Evolutionary conservation across 2,113 vertebrate species (phyloP).

Genomic region (zebrafish (Danio rerio)): DNA sequence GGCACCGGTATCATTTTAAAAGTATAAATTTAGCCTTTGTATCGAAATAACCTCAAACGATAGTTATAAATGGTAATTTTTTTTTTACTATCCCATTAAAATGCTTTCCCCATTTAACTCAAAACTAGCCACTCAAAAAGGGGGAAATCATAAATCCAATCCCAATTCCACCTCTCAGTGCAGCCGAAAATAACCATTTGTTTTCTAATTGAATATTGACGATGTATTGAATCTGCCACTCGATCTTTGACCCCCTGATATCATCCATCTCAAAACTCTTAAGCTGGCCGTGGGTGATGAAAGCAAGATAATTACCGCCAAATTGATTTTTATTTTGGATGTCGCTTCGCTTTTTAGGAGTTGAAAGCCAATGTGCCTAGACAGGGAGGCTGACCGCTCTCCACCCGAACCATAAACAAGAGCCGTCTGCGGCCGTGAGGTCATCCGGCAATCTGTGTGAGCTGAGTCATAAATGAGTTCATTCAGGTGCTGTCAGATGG

Average conservation of each 20-base stretch:
- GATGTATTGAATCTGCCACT: background rate
- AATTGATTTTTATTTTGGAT: slow-evolving; percentile 3
- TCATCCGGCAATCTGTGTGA: slow-evolving; percentile 73
- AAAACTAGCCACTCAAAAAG: too few relatives aligned
- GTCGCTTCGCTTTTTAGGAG: slow-evolving; percentile 9
- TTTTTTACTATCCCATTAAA: too few relatives aligned
- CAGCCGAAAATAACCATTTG: background rate
- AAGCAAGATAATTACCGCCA: background rate
- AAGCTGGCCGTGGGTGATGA: background rate
- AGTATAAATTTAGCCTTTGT: too few relatives aligned
- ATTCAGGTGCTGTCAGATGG: slow-evolving; percentile 66
- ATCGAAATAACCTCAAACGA: too few relatives aligned
- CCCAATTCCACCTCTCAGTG: too few relatives aligned
- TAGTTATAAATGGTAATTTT: too few relatives aligned
- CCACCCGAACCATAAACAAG: slow-evolving; percentile 49
- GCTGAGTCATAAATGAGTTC: slow-evolving; percentile 83
- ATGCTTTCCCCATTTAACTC: too few relatives aligned
- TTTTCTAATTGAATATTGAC: background rate
- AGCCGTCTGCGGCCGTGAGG: slow-evolving; percentile 65
- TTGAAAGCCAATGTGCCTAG: slow-evolving; percentile 25
- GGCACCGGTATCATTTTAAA: too few relatives aligned
- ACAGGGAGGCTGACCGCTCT: slow-evolving; percentile 39
- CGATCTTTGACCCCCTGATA: background rate
- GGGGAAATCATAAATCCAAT: too few relatives aligned
- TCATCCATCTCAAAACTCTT: background rate